phyloP scores from a whole-genome alignment of 1,140 invertebrate genomes.

The Drosophila triauraria region DNA sequence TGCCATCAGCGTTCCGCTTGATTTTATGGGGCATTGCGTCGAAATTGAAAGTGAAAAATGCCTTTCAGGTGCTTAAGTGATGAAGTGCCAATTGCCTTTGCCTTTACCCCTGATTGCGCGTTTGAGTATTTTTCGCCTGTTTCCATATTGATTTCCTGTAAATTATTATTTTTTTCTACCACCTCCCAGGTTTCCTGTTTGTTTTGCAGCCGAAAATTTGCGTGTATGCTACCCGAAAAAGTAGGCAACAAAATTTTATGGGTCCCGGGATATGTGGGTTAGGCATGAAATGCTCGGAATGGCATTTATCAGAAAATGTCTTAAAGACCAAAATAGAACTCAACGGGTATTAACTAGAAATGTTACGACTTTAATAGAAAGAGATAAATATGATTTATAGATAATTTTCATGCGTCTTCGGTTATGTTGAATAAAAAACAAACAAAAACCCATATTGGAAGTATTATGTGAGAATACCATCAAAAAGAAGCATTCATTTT shows the following conservation, averaged over 20 bases:
- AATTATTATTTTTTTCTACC: conserved; percentile 42
- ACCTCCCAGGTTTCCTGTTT: conserved; percentile 19
- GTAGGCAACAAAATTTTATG: conserved; percentile 80
- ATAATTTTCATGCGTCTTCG: neutral
- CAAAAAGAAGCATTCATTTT: neutral
- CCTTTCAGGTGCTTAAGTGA: conserved; percentile 81
- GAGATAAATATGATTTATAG: neutral
- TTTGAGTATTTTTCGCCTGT: conserved; percentile 30
- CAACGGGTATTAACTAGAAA: neutral
- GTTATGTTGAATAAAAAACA: neutral
- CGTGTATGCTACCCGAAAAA: conserved; percentile 40
- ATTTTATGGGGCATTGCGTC: conserved; percentile 75
- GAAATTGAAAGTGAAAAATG: conserved; percentile 84
- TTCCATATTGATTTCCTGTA: conserved; percentile 60
- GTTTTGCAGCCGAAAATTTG: conserved; percentile 54
- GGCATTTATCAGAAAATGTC: neutral
- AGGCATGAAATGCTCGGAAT: conserved; percentile 43
- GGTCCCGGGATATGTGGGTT: conserved; percentile 60
- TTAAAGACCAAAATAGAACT: conserved; percentile 3
- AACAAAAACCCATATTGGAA: too few species aligned
- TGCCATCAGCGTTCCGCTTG: conserved; percentile 73
- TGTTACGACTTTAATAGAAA: neutral
- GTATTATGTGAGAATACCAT: too few species aligned
- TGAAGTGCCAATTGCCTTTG: conserved; percentile 76
- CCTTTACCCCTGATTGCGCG: conserved; percentile 66